Evolutionary conservation across 2,797 vertebrate genomes (phyloP).

Genomic region (Sebastes alutus): DNA sequence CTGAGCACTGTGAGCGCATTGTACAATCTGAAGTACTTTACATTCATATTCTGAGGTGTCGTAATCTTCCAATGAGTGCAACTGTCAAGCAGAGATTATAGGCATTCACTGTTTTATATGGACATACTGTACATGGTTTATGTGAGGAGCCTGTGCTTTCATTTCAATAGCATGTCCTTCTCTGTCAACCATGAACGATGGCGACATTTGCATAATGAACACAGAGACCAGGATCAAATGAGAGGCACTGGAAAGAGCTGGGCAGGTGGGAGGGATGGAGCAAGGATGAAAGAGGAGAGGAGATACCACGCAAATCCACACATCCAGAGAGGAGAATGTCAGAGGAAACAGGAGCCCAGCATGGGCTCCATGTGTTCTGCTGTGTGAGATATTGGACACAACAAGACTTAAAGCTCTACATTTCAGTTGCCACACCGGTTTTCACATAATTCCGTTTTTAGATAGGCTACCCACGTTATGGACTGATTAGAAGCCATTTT

Average conservation of each 20-base stretch:
- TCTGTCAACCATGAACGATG: not conserved
- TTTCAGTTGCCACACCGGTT: not conserved
- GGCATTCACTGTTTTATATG: not conserved
- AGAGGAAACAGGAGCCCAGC: conserved; percentile 23
- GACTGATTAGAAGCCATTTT: not conserved
- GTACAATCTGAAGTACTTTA: not conserved
- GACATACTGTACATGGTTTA: too few relatives aligned
- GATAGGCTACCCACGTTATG: not conserved
- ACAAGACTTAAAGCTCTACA: not conserved
- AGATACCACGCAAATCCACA: conserved; percentile 11
- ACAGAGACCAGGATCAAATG: not conserved
- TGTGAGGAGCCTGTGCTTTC: not conserved
- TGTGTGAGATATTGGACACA: not conserved
- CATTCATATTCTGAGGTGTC: not conserved
- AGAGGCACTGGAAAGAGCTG: not conserved
- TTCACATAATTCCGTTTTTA: not conserved
- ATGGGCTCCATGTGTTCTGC: not conserved
- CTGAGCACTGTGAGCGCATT: not conserved
- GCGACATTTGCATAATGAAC: not conserved
- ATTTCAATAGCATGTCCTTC: conserved; percentile 41
- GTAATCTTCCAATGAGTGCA: not conserved
- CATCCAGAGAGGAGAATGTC: conserved; percentile 30
- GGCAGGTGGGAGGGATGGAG: conserved; percentile 24
- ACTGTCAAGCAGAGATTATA: not conserved
- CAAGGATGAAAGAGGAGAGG: conserved; percentile 7